A percentile compares a stretch with the other conserved stretches of the same genome.
Evolutionary conservation across 23 tunicate species (phyloP).

Genomic region (Aplidium turbinatum): DNA sequence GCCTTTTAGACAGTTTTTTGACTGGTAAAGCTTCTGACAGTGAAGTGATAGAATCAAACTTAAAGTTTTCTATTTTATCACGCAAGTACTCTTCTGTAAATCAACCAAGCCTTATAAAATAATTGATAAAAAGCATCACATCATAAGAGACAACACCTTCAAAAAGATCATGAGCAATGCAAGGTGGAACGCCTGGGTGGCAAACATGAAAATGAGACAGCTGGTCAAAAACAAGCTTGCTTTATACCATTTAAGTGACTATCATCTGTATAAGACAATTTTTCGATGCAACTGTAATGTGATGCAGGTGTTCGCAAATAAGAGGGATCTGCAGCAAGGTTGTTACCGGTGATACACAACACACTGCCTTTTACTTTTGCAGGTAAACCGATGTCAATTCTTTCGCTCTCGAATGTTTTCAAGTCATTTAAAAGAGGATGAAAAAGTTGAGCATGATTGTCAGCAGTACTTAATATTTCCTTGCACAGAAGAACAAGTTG

Average conservation of each 20-base stretch:
- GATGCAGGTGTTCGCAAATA: constrained; percentile 5
- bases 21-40: not conserved
- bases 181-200: constrained; percentile 37
- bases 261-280: not conserved
- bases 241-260: not conserved
- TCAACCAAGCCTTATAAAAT: constrained; percentile 11
- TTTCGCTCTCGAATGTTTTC: constrained; percentile 41
- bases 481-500: constrained; percentile 54
- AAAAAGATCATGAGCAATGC: constrained; percentile 51
- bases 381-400: constrained; percentile 44
- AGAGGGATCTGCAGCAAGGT: constrained; percentile 7
- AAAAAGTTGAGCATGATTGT: constrained; percentile 2
- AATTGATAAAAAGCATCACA: constrained; percentile 21
- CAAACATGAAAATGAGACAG: constrained; percentile 42
- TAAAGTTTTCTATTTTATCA: not conserved
- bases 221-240: not conserved
- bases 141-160: constrained; percentile 51
- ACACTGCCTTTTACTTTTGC: constrained; percentile 11
- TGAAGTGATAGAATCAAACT: not conserved
- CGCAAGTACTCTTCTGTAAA: not conserved
- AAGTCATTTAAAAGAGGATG: constrained; percentile 33
- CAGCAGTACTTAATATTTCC: constrained; percentile 2
- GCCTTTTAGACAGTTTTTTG: not conserved
- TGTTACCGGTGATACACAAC: constrained; percentile 31
- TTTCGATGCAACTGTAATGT: not conserved